Base-by-base conservation (phyloP, 2,888 invertebrate genomes). In the Acanthosoma haemorrhoidale region DNA sequence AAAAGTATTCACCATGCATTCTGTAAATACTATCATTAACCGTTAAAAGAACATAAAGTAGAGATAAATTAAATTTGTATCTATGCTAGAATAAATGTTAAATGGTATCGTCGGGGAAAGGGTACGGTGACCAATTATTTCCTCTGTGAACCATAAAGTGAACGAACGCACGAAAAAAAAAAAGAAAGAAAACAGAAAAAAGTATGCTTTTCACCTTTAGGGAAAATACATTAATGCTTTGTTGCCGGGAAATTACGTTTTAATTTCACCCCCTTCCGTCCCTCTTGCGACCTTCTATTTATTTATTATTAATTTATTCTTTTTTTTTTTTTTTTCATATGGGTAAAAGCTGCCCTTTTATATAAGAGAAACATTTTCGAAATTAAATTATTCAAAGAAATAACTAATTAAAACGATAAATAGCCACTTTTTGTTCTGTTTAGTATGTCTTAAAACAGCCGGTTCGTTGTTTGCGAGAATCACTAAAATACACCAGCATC, bases 221-320 rank as follows among this genome's bases (percentile, higher is more conserved):
- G 51, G 51, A 51, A 51, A 51, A 51, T 51, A 51, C 51, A 51
- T 51, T 51, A 51, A 51, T 25, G 51, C 51, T 51, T 51, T 51
- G 51, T 51, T 51, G 21, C 25, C 21, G 51, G 25, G 51, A 51
- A 51, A 51, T 51, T 51, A 25, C 25, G 21, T n/a, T 51, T 21
- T 51, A 51, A 51, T 51, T 51, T 51, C n/a, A n/a, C n/a, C n/a
- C n/a, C n/a, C n/a, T n/a, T n/a, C n/a, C n/a, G n/a, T n/a, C n/a
- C 51, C 51, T 51, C 25, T 51, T 51, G 51, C 25, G 51, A 51
- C 51, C 51, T 51, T 51, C 25, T 51, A 51, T 51, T 51, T 51
- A 21, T 21, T n/a, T n/a, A n/a, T n/a, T 43, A 8, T 16, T 32
- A 32, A 32, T 41, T 43, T 43, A 18, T 43, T 43, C n/a, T 25